Evolutionary conservation across 2,888 invertebrate genomes (phyloP).

Genomic region (Sarcophaga variegata): DNA sequence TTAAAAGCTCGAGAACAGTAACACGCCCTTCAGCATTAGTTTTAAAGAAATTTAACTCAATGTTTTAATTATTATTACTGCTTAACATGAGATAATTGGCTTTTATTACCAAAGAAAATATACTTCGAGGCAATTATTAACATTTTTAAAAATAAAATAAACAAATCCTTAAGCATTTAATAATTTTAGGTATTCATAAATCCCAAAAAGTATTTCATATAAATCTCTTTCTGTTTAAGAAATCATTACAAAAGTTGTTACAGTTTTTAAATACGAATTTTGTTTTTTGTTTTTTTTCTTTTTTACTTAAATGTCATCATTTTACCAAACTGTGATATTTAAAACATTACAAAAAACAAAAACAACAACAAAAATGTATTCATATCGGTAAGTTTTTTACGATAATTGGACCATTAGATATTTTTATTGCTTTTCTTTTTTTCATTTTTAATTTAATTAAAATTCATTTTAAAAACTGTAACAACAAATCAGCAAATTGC

Average conservation of each 20-base stretch:
- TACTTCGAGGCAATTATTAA: no score
- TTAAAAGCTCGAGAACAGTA: no score
- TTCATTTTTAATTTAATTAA: neutral
- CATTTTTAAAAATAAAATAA: no score
- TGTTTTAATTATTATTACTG: no score
- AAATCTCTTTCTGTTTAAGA: neutral
- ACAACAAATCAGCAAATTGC: constrained; percentile 25
- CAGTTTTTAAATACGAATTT: constrained; percentile 8
- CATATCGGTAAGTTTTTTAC: constrained; percentile 41
- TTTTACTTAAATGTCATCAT: constrained; percentile 20
- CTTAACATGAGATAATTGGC: no score
- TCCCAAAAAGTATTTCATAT: neutral
- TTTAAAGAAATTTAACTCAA: no score
- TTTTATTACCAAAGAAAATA: no score
- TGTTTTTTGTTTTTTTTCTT: neutral
- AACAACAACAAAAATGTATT: constrained; percentile 10
- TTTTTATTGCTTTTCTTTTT: neutral
- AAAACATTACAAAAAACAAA: constrained; percentile 38
- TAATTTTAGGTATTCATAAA: neutral
- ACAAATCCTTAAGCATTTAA: no score
- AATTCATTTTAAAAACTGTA: constrained; percentile 5
- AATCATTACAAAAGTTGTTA: neutral
- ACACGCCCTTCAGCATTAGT: no score
- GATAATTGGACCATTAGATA: constrained; percentile 45
- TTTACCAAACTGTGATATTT: constrained; percentile 61